phyloP scores from a whole-genome alignment of 1,140 invertebrate species.

The Glossosoma conforme region DNA sequence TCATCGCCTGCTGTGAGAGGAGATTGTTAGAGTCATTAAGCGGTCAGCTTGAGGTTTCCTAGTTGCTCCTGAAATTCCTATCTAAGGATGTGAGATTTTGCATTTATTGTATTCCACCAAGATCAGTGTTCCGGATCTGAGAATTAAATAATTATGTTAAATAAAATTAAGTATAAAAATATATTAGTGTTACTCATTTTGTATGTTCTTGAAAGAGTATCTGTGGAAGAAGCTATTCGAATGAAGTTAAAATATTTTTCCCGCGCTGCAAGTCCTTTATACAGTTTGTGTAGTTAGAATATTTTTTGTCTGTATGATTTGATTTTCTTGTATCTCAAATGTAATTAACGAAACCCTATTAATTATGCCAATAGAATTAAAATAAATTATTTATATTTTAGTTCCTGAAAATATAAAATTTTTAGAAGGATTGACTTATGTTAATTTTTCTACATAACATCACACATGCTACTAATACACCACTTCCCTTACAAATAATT shows the following conservation, averaged over 20 bases:
- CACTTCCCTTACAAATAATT: no score
- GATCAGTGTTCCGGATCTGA: conserved; percentile 19
- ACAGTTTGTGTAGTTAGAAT: neutral
- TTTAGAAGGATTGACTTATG: no score
- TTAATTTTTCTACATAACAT: no score
- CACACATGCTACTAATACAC: no score
- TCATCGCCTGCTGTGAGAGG: no score
- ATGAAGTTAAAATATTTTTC: no score
- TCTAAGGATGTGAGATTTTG: conserved; percentile 18
- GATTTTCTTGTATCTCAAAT: no score
- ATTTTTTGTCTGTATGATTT: neutral
- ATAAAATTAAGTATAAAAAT: conserved; percentile 23
- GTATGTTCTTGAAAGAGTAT: neutral
- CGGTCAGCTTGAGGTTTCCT: conserved; percentile 20
- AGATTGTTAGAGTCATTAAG: no score
- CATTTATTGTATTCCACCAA: conserved; percentile 24
- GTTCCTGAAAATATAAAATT: no score
- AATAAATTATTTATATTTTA: no score
- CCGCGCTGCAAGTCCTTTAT: neutral
- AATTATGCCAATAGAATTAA: no score
- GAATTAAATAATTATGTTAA: conserved; percentile 24
- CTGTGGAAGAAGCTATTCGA: neutral
- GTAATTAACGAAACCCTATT: no score
- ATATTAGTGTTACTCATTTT: neutral
- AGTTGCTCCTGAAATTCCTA: conserved; percentile 13